A percentile compares a stretch with the other conserved stretches of the same genome.
Conservation (phyloP, 2,888 invertebrate genomes). For the Macaria notata region DNA sequence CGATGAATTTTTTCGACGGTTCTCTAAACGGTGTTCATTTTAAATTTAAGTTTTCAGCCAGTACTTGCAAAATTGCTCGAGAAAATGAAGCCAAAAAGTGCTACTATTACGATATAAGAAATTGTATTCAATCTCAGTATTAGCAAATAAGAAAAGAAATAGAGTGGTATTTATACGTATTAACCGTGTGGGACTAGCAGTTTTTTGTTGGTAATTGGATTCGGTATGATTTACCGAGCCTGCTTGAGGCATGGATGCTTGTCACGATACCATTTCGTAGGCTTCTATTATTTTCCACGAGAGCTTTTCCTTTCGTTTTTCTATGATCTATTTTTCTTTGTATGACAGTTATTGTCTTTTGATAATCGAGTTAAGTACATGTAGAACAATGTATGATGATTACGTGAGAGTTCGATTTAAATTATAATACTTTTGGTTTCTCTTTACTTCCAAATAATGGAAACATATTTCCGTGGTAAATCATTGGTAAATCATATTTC, state of each 20-base stretch:
- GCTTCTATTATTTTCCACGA: conserved; percentile 49
- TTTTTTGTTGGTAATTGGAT: conserved; percentile 77
- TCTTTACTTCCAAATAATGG: no score
- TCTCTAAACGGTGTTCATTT: no score
- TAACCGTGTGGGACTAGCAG: conserved; percentile 50
- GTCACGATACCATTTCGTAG: conserved; percentile 77
- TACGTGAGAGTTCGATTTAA: no score
- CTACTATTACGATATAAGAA: no score
- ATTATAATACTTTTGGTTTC: no score
- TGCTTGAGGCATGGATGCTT: conserved; percentile 76
- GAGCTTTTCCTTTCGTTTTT: conserved; percentile 19
- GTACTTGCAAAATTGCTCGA: background rate
- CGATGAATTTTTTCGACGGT: background rate
- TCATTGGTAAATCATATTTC: no score
- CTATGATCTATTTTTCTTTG: conserved; percentile 6
- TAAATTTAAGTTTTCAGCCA: no score
- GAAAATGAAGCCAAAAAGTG: no score
- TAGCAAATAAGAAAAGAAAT: conserved; percentile 2
- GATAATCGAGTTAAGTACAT: no score
- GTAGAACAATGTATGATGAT: no score
- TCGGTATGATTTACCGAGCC: conserved; percentile 70
- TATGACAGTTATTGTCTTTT: conserved; percentile 12
- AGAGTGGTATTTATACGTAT: conserved; percentile 10
- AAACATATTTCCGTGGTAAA: no score
- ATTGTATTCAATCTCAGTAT: background rate